These are phyloP conservation scores for Eospalax fontanierii DNA, from an alignment of 2,797 vertebrate genomes.

Conservation along the genomic window DNA sequence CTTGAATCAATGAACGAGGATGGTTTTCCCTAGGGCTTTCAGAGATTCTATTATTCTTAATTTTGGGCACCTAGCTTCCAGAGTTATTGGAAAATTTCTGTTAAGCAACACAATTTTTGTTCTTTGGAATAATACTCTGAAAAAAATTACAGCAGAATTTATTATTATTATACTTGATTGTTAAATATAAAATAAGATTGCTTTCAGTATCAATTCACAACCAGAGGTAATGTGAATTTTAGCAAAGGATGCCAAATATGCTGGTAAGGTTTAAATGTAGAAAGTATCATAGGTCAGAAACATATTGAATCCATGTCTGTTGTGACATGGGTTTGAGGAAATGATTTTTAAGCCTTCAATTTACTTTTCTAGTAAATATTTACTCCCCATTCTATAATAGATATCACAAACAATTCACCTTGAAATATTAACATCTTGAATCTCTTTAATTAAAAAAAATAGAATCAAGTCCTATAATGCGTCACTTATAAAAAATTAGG, in stretches of 20 bases:
- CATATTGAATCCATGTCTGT: background rate
- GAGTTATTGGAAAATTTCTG: background rate
- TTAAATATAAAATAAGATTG: background rate
- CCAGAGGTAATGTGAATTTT: background rate
- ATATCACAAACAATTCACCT: background rate
- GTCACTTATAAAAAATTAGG: background rate
- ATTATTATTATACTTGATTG: background rate
- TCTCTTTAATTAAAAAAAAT: background rate
- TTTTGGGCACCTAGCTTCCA: background rate
- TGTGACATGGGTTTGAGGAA: no score
- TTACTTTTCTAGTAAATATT: background rate
- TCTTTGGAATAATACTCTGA: background rate
- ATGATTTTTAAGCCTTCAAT: background rate
- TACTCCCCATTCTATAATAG: no score
- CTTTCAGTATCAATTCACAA: background rate
- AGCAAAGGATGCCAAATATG: background rate
- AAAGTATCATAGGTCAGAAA: slow-evolving; percentile 24
- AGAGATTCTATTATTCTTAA: background rate
- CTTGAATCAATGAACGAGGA: no score
- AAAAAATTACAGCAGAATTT: background rate
- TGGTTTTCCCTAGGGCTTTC: background rate
- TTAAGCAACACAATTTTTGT: background rate
- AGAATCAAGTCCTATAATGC: background rate
- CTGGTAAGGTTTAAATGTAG: background rate
- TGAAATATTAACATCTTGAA: background rate